Evolutionary conservation across 2,797 vertebrate genomes (phyloP).

Genomic region (Gila robusta): DNA sequence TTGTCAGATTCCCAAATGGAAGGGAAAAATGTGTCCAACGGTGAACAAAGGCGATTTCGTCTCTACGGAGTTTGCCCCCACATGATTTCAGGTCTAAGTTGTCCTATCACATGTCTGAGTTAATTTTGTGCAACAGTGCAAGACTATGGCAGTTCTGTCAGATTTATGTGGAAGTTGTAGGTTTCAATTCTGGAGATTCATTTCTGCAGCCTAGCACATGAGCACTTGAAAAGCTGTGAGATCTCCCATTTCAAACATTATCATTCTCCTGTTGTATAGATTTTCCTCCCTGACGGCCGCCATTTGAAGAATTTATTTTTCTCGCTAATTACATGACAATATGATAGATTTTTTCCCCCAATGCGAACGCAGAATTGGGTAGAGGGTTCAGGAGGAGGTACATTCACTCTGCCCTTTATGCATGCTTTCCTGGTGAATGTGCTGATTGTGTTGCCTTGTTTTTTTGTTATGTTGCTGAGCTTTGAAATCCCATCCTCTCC

Average conservation of each 20-base stretch:
- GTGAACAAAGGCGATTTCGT: constrained; percentile 76
- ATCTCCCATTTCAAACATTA: constrained; percentile 58
- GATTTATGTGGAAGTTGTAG: constrained; percentile 70
- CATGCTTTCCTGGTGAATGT: constrained; percentile 63
- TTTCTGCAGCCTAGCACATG: constrained; percentile 68
- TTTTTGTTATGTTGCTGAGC: constrained; percentile 66
- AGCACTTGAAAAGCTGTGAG: constrained; percentile 64
- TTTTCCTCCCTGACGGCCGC: constrained; percentile 37
- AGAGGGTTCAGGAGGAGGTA: not conserved
- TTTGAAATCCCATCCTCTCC: constrained; percentile 69
- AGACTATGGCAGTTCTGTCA: constrained; percentile 81
- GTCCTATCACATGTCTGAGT: constrained; percentile 78
- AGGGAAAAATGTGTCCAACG: constrained; percentile 76
- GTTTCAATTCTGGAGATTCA: constrained; percentile 69
- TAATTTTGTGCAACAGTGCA: constrained; percentile 78
- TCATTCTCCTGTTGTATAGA: constrained; percentile 44
- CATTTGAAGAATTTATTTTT: constrained; percentile 49
- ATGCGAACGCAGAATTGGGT: not conserved
- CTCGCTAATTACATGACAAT: constrained; percentile 44
- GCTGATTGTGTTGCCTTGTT: constrained; percentile 63
- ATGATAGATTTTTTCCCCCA: constrained; percentile 35
- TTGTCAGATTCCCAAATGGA: constrained; percentile 76
- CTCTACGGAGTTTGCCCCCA: constrained; percentile 70
- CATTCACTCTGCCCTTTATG: constrained; percentile 1
- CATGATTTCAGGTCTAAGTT: constrained; percentile 72